Conservation (phyloP, 2,113 vertebrate genomes). For the Petaurus breviceps region DNA sequence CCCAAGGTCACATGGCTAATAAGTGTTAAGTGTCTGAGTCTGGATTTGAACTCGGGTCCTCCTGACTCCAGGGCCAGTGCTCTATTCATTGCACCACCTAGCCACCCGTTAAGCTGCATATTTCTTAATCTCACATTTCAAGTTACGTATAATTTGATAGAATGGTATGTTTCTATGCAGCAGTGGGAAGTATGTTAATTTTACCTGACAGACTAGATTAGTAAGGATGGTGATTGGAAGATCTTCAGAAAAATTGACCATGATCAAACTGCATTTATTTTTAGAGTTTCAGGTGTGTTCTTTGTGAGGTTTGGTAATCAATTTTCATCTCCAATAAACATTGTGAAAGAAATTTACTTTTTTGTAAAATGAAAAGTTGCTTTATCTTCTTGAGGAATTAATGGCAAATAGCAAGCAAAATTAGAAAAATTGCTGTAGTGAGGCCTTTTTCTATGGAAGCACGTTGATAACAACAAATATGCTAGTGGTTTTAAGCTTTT, state of each 20-base stretch:
- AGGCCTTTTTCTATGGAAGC: slow-evolving; percentile 46
- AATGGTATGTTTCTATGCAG: slow-evolving; percentile 43
- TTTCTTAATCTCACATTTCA: slow-evolving; percentile 25
- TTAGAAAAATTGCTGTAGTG: slow-evolving; percentile 30
- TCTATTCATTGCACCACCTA: no score
- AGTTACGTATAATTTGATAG: slow-evolving; percentile 26
- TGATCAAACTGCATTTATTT: slow-evolving; percentile 31
- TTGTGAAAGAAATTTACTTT: slow-evolving; percentile 15
- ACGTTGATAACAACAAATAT: slow-evolving; percentile 50
- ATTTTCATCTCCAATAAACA: background rate
- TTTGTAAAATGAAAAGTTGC: background rate
- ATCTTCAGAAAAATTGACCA: slow-evolving; percentile 38
- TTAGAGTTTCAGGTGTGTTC: slow-evolving; percentile 18
- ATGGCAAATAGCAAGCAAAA: slow-evolving; percentile 38
- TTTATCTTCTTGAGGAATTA: slow-evolving; percentile 35
- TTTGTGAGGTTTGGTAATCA: slow-evolving; percentile 41
- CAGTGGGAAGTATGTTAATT: slow-evolving; percentile 14
- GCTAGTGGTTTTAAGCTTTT: slow-evolving; percentile 71
- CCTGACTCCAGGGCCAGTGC: no score
- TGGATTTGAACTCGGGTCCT: no score
- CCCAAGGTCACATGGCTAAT: no score
- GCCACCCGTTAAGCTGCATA: background rate
- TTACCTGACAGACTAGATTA: slow-evolving; percentile 39
- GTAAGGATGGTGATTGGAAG: slow-evolving; percentile 11
- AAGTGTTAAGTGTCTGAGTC: no score